A percentile compares a stretch with the other conserved stretches of the same genome.
These are phyloP conservation scores for Orthosia cruda DNA, from an alignment of 2,888 invertebrate genomes.

Conservation along the genomic window DNA sequence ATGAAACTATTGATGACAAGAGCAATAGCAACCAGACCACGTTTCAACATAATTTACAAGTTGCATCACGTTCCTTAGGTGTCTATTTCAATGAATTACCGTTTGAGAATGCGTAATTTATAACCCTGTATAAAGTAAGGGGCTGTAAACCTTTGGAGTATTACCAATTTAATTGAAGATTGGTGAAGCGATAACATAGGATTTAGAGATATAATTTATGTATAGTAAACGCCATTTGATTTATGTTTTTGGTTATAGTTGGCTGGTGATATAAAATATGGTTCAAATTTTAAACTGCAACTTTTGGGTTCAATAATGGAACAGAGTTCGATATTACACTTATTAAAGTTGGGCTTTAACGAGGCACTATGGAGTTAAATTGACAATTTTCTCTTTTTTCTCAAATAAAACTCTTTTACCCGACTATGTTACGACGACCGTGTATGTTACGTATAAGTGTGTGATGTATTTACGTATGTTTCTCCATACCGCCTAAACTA, in stretches of 20 bases:
- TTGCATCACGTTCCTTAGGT: constrained; percentile 47
- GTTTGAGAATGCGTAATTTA: constrained; percentile 61
- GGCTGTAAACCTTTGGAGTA: constrained; percentile 24
- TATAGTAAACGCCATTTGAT: constrained; percentile 12
- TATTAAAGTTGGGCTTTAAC: no score
- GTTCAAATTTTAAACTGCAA: no score
- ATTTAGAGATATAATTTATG: constrained; percentile 30
- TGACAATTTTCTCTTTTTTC: no score
- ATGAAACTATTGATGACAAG: not conserved
- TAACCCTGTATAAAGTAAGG: constrained; percentile 34
- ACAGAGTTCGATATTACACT: no score
- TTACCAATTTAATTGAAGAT: constrained; percentile 56
- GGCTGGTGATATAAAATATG: not conserved
- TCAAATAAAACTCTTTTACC: no score
- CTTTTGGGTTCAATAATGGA: no score
- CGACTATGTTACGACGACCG: no score
- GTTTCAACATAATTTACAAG: constrained; percentile 25
- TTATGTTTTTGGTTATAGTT: constrained; percentile 24
- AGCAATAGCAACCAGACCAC: constrained; percentile 11
- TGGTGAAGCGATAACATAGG: constrained; percentile 47
- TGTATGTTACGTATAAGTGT: no score
- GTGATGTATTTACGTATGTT: no score
- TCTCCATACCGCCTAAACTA: no score
- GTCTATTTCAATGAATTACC: constrained; percentile 60
- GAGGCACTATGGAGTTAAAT: no score